phyloP scores from a whole-genome alignment of 2,888 invertebrate genomes.

The Strigamia transsilvanica region DNA sequence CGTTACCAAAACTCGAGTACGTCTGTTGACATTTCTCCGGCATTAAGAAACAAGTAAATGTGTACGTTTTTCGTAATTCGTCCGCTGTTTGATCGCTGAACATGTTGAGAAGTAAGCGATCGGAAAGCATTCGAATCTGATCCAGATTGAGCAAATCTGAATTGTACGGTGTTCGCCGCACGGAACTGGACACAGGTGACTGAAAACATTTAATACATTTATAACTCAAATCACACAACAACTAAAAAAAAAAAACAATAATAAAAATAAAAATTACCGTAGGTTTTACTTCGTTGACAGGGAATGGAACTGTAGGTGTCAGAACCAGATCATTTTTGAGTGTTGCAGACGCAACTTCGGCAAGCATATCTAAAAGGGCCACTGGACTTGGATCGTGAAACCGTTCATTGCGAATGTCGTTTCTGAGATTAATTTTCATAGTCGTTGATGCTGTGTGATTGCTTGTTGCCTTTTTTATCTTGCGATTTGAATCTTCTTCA shows the following conservation, averaged over 20 bases:
- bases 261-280: neutral
- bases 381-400: conserved; percentile 59
- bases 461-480: neutral
- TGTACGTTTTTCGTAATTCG: conserved; percentile 68
- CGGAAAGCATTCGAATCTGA: conserved; percentile 64
- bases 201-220: neutral
- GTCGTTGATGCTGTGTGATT: neutral
- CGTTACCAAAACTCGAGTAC: conserved; percentile 70
- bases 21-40: conserved; percentile 66
- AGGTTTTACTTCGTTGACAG: conserved; percentile 49
- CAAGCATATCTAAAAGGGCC: conserved; percentile 67
- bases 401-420: neutral
- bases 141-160: conserved; percentile 60
- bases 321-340: conserved; percentile 60
- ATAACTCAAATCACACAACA: conserved; percentile 60
- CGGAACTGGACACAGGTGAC: conserved; percentile 14
- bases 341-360: conserved; percentile 69
- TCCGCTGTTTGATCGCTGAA: conserved; percentile 68
- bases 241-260: neutral
- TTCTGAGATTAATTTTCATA: neutral
- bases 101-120: conserved; percentile 67
- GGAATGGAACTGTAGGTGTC: conserved; percentile 6
- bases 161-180: conserved; percentile 34
- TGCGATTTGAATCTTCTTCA: neutral
- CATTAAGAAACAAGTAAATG: conserved; percentile 67